phyloP scores from a whole-genome alignment of 2,797 vertebrate genomes.

The Schizopygopsis malacanthus region DNA sequence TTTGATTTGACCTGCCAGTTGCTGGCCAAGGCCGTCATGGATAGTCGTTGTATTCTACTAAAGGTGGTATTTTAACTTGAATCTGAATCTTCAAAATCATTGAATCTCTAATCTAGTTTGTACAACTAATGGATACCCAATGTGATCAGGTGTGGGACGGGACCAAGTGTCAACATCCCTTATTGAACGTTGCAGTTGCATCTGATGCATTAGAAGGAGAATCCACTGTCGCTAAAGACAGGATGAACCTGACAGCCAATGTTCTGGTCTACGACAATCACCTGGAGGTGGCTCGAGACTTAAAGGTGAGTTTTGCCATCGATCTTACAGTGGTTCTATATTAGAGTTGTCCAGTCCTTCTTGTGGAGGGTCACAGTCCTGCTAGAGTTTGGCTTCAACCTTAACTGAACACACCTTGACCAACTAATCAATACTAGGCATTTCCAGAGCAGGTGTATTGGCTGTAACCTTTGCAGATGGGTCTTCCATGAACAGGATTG shows the following conservation, averaged over 20 bases:
- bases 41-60: slow-evolving; percentile 86
- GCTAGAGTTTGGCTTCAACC: neutral
- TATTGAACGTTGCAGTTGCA: slow-evolving; percentile 80
- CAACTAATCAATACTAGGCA: slow-evolving; percentile 2
- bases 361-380: neutral
- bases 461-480: neutral
- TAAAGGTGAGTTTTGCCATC: slow-evolving; percentile 81
- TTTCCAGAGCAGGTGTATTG: neutral
- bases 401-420: neutral
- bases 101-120: neutral
- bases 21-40: slow-evolving; percentile 87
- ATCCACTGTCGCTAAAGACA: slow-evolving; percentile 63
- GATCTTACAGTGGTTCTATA: neutral
- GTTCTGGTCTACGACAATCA: slow-evolving; percentile 93
- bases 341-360: neutral
- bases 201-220: slow-evolving; percentile 78
- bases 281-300: slow-evolving; percentile 77
- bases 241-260: slow-evolving; percentile 77
- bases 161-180: slow-evolving; percentile 80
- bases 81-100: neutral
- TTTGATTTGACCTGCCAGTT: slow-evolving; percentile 94
- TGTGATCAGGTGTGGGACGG: slow-evolving; percentile 93
- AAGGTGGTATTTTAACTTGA: slow-evolving; percentile 78
- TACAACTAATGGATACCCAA: neutral
- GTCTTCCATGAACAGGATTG: neutral